Base-by-base conservation (phyloP, 1,140 invertebrate species). In the Drosophila carrolli region DNA sequence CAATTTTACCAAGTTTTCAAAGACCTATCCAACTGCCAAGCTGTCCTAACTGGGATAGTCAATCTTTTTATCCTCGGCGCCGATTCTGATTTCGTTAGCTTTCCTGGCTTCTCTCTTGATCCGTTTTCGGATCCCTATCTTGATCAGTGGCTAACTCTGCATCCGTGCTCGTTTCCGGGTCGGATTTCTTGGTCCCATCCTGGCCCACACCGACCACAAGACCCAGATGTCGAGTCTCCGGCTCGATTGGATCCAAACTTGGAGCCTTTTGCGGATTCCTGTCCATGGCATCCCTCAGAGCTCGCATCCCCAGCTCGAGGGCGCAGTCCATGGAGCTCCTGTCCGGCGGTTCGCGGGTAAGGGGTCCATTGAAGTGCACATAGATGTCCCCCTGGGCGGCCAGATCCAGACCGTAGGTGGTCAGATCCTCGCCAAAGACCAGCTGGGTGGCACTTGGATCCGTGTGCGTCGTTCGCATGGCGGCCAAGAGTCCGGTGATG, bases 311-410 rank as follows among this genome's bases (percentile, higher is more conserved):
- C 53, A 88, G 37, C 57, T 88, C 83, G 9, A 86, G 38, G 40
- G 78, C 82, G 35, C 78, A 70, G 16, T 72, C 61, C 40, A 73
- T 73, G 3, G 75, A 70, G 40, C 38, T 88, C 9, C 83, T 67
- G 0, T 51, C 56, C 0, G 83, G 62, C 7, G 84, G 67, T 7
- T 83, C 62, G 35, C 50, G 63, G 16, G 83, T 88, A 4, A 88
- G 79, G 7, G 83, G 83, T 5, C 83, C 84, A 55, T 88, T 88
- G 44, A 88, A 89, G 16, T 88, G 75, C 5, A 88, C 84, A 48
- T 88, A 89, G 46, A 88, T 88, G 23, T 88, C 83, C 6, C 79
- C 83, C 23, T 77, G 71, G 35, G 75, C 63, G 13, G 79, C 57
- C 67, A 88, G n/a, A 35, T 88, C 84, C 29, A 88, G 41, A 4